Base-by-base conservation (phyloP, 2,797 vertebrate genomes). In the Urocyon cinereoargenteus region DNA sequence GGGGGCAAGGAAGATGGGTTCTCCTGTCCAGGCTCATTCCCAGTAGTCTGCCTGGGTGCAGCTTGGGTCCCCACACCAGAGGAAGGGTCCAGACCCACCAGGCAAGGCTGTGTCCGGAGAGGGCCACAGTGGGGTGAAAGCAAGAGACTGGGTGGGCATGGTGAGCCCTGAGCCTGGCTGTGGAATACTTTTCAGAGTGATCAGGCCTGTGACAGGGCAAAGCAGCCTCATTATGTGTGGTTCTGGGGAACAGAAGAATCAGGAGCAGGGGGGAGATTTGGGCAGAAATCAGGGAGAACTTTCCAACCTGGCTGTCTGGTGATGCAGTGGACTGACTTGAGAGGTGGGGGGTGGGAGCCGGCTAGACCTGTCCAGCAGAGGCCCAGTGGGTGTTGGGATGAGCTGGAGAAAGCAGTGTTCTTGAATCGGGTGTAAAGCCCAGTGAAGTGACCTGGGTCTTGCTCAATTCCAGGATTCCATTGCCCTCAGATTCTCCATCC, bases 281-380 rank as follows among this genome's bases (percentile, higher is more conserved):
- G 70, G 79, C 79, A 87, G 90, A 95, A 91, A 97, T 97, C 90
- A 94, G 77, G 21, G 90, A 95, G 86, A 94, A 97, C 75, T 96
- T 96, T 94, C 59, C 55, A 90, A 82, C 51, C 59, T 93, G 72
- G 79, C 53, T 28, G 10, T 31, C 91, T 88, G 82, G 79, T 36
- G 68, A 88, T 97, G 85, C 94, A 94, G 86, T 83, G 53, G 62
- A 21, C 78, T 94, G 82, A 86, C 86, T 96, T 28, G 77, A 81
- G 61, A 68, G 19, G 26, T 85, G 66, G 66, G 34, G 62, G 22
- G 22, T 51, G 24, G 40, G 70, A 12, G 51, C 75, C 64, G 51
- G 34, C 28, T 81, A 10, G 62, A 88, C 2, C 7, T 77, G 66
- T 72, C 86, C 86, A 89, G 53, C 57, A 15, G 82, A 93, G 45